A percentile compares a stretch with the other conserved stretches of the same genome.
These are phyloP conservation scores for Chrysomela aeneicollis DNA, from an alignment of 2,888 invertebrate species.

Conservation along the genomic window DNA sequence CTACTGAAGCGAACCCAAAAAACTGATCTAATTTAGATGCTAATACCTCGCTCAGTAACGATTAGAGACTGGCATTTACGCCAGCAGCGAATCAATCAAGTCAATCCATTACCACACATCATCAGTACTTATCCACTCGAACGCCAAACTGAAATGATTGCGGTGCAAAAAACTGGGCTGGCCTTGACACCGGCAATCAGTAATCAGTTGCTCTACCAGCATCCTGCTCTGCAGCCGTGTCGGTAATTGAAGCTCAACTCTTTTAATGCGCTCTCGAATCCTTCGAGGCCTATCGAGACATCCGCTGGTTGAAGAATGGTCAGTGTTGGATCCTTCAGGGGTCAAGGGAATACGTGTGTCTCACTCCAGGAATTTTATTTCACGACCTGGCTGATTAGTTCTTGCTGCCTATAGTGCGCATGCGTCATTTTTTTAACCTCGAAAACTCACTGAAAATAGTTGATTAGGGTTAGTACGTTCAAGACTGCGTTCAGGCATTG, in stretches of 20 bases:
- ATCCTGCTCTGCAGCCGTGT: constrained; percentile 15
- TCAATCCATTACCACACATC: constrained; percentile 17
- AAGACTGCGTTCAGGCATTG: too few relatives aligned
- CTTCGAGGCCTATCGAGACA: constrained; percentile 10
- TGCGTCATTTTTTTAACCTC: too few relatives aligned
- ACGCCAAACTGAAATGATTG: constrained; percentile 7
- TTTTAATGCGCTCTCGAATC: constrained; percentile 18
- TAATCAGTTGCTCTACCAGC: constrained; percentile 20
- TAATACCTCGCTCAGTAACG: background rate
- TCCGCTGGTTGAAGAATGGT: background rate
- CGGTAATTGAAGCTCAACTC: constrained; percentile 15
- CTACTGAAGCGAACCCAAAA: background rate
- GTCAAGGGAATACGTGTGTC: background rate
- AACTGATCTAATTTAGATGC: background rate
- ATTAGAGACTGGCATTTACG: background rate
- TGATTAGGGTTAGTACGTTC: too few relatives aligned
- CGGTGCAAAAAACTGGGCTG: constrained; percentile 11
- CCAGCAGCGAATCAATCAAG: constrained; percentile 9
- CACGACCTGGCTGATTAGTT: too few relatives aligned
- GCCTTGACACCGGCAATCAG: constrained; percentile 23
- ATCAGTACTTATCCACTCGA: background rate
- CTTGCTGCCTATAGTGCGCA: too few relatives aligned
- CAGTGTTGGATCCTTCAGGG: too few relatives aligned
- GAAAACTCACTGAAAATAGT: too few relatives aligned
- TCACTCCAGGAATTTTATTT: too few relatives aligned